phyloP scores from a whole-genome alignment of 2,113 vertebrate species.

The Triplophysa tibetana region DNA sequence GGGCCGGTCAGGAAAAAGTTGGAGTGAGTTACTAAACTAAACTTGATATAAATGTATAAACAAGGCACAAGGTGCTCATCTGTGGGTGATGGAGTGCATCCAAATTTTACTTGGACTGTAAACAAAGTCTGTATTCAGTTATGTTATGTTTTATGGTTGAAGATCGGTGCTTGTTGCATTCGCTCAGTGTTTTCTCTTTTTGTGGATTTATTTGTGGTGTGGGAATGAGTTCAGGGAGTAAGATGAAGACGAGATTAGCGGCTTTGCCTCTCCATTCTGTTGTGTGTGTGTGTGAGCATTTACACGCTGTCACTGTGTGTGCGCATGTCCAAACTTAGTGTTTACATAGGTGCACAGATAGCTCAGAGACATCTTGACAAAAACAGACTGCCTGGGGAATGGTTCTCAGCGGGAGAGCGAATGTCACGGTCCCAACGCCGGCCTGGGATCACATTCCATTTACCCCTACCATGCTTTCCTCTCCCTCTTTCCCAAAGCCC shows the following conservation, averaged over 20 bases:
- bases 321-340: constrained; percentile 62
- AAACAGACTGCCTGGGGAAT: constrained; percentile 81
- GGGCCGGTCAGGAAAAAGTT: constrained; percentile 91
- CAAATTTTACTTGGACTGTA: constrained; percentile 12
- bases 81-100: constrained; percentile 12
- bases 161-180: constrained; percentile 38
- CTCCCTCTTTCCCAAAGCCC: constrained; percentile 75
- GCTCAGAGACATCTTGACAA: constrained; percentile 73
- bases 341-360: constrained; percentile 80
- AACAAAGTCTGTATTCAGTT: constrained; percentile 30
- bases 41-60: not conserved
- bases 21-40: constrained; percentile 82
- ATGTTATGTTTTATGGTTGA: constrained; percentile 3
- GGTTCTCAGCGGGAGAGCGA: constrained; percentile 66
- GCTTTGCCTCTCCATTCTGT: constrained; percentile 47
- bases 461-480: constrained; percentile 69
- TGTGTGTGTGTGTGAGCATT: constrained; percentile 43
- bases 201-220: constrained; percentile 46
- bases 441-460: constrained; percentile 77
- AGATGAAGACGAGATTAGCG: constrained; percentile 42
- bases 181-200: constrained; percentile 42
- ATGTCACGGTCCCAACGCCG: constrained; percentile 69
- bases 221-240: constrained; percentile 23
- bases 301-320: constrained; percentile 54
- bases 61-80: constrained; percentile 20